phyloP scores from a whole-genome alignment of 2,888 invertebrate genomes.

The Cantharis flavilabris region DNA sequence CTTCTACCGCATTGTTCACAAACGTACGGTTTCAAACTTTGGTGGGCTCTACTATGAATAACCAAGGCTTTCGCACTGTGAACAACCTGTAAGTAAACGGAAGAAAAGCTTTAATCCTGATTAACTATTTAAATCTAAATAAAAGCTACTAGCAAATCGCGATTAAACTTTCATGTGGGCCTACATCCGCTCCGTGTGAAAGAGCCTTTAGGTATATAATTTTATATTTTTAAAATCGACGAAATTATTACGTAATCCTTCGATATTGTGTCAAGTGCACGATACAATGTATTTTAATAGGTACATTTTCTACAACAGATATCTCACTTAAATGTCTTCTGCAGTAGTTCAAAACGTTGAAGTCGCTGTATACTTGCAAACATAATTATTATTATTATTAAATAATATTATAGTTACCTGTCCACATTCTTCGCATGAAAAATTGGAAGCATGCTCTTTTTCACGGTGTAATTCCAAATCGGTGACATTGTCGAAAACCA shows the following conservation, averaged over 20 bases:
- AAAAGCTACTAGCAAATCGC: too few relatives aligned
- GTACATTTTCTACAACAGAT: neutral
- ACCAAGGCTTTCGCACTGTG: slow-evolving; percentile 53
- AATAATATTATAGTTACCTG: slow-evolving; percentile 42
- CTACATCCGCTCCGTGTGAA: too few relatives aligned
- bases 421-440: slow-evolving; percentile 54
- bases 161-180: too few relatives aligned
- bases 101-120: too few relatives aligned
- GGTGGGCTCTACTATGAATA: slow-evolving; percentile 54
- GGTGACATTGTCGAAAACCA: slow-evolving; percentile 46
- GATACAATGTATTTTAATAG: neutral
- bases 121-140: too few relatives aligned
- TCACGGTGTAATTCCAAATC: slow-evolving; percentile 51
- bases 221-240: too few relatives aligned
- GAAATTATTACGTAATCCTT: too few relatives aligned
- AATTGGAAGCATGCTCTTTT: slow-evolving; percentile 52
- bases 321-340: neutral
- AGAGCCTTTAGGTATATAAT: too few relatives aligned
- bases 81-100: slow-evolving; percentile 43
- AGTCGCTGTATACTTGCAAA: neutral
- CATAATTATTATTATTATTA: too few relatives aligned
- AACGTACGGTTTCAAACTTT: slow-evolving; percentile 58
- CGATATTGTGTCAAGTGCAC: too few relatives aligned
- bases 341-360: neutral
- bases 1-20: slow-evolving; percentile 67